Base-by-base conservation (phyloP, 2,888 invertebrate genomes). In the Mythimna pallens region DNA sequence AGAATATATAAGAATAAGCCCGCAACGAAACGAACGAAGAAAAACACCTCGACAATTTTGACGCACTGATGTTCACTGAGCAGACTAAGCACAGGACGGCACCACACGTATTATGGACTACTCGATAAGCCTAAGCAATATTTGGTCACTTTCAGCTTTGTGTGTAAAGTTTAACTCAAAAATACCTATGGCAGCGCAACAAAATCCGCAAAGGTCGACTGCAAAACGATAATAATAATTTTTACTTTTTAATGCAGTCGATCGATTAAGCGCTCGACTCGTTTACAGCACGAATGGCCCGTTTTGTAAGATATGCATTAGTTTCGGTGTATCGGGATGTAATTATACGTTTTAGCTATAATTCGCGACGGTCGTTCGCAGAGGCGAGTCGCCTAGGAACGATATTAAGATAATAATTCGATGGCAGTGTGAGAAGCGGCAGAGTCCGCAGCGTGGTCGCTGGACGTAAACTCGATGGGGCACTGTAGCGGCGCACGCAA, bases 11-110 rank as follows among this genome's bases (percentile, higher is more conserved):
- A 90, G 87, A 92, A 91, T 87, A 90, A 94, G 94, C 94, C 93
- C 90, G 94, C 93, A 95, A 96, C 91, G 87, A 92, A 95, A 93
- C 89, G 86, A 91, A 91, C 89, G 89, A 92, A 92, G 88, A 88
- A 92, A 90, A 94, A 95, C 94, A 93, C 94, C 93, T 94, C 90
- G 77, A 88, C 86, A 89, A 92, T 89, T 74, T 77, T 90, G 93
- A 92, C 92, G 92, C 94, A 95, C 94, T 93, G 73, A 76, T 58
- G 90, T 91, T 89, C 94, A 95, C 95, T 93, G 90, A 91, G 91
- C 91, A 89, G 92, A 96, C 96, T 96, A 96, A 96, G 96, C 96
- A 93, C 93, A 88, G 93, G 94, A 93, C 92, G 93, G 93, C 92
- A 94, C 91, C 91, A 92, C 94, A 92, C 91, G 85, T 88, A 85